Evolutionary conservation across 2,113 vertebrate species (phyloP).

Genomic region (Neodontobutis hainanensis): DNA sequence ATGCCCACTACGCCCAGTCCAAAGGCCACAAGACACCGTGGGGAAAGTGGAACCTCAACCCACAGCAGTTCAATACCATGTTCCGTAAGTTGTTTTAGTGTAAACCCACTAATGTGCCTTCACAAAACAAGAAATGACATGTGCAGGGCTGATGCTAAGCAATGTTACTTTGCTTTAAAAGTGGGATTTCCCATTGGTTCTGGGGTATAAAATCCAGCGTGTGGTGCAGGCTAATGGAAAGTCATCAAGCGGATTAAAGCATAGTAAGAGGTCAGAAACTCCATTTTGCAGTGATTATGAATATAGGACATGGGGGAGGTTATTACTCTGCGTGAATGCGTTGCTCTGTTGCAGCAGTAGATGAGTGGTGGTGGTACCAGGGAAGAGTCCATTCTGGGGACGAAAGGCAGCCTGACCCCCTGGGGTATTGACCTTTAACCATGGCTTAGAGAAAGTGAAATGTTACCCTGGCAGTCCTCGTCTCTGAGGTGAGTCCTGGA

Average conservation of each 20-base stretch:
- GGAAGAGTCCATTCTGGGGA: background rate
- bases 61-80: constrained; percentile 99
- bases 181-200: background rate
- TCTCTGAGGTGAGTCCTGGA: constrained; percentile 34
- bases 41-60: constrained; percentile 99
- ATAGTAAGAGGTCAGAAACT: constrained; percentile 31
- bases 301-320: constrained; percentile 46
- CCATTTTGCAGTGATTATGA: constrained; percentile 50
- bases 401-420: constrained; percentile 21
- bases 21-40: constrained; percentile 99
- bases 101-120: background rate
- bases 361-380: constrained; percentile 8
- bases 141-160: background rate
- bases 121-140: background rate
- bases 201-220: constrained; percentile 2
- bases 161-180: too few relatives aligned
- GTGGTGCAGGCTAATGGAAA: constrained; percentile 27
- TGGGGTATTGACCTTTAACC: constrained; percentile 55
- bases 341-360: constrained; percentile 12
- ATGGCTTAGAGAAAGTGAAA: constrained; percentile 64
- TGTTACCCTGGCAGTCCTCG: constrained; percentile 39
- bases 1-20: constrained; percentile 96
- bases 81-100: constrained; percentile 87
- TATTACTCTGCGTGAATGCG: constrained; percentile 8
- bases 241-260: constrained; percentile 53